These are phyloP conservation scores for Spea hammondii DNA, from an alignment of 2,797 vertebrate species.

Conservation along the genomic window DNA sequence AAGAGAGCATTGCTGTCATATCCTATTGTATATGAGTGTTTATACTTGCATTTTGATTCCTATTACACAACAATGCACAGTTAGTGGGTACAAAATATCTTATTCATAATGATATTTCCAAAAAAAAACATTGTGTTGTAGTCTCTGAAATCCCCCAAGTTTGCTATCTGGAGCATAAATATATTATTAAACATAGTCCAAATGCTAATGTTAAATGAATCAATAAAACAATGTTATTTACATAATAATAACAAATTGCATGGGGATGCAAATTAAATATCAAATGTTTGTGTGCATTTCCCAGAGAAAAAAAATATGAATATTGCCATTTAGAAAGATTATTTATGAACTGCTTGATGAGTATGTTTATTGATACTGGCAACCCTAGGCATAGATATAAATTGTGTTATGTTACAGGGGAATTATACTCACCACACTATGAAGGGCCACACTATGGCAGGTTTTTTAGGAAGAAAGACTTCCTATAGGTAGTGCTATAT, in stretches of 20 bases:
- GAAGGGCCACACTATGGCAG: too few species aligned
- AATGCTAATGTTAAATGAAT: neutral
- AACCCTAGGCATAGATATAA: neutral
- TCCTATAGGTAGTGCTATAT: too few species aligned
- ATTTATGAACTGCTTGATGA: neutral
- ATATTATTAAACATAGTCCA: neutral
- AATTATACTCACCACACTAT: too few species aligned
- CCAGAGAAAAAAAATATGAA: neutral
- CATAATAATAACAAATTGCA: neutral
- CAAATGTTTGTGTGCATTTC: neutral
- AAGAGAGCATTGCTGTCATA: too few species aligned
- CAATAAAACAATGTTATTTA: neutral
- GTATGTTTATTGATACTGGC: neutral
- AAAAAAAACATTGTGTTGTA: neutral
- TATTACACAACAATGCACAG: too few species aligned
- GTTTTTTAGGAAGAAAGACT: too few species aligned
- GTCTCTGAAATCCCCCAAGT: neutral
- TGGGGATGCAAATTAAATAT: neutral
- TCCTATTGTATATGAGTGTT: too few species aligned
- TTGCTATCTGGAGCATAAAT: conserved; percentile 1
- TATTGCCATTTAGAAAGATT: neutral
- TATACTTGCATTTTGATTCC: too few species aligned
- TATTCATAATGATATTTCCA: neutral
- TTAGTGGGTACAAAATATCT: too few species aligned
- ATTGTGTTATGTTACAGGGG: neutral